Percentiles rank a stretch among this genome's conserved stretches.
Evolutionary conservation across 2,888 invertebrate genomes (phyloP).

Genomic region (Trichacis sp.): DNA sequence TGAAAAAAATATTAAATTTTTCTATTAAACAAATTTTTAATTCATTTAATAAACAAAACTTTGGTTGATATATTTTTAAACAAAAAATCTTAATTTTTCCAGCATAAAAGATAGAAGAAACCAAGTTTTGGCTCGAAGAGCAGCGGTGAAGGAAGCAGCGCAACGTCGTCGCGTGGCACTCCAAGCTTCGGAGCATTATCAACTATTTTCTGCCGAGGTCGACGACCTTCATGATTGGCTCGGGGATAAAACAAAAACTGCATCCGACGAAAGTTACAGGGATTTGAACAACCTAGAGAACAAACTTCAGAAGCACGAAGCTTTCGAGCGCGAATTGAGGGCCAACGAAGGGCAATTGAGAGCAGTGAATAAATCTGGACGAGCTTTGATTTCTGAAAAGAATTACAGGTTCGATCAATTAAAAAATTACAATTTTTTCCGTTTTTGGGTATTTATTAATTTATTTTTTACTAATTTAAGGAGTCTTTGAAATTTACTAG

Average conservation of each 20-base stretch:
- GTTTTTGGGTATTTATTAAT: no score
- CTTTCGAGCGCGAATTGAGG: conserved; percentile 93
- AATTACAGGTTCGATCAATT: conserved; percentile 78
- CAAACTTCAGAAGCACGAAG: conserved; percentile 95
- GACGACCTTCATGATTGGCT: conserved; percentile 93
- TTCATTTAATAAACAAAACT: no score
- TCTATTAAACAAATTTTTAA: no score
- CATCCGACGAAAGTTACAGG: conserved; percentile 92
- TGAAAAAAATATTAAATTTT: no score
- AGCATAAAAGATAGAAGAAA: conserved; percentile 80
- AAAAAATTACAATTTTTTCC: no score
- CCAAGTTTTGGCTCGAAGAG: conserved; percentile 81
- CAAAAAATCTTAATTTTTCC: conserved; percentile 2
- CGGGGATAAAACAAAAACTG: conserved; percentile 89
- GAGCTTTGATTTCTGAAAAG: conserved; percentile 78
- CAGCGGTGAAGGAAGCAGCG: conserved; percentile 80
- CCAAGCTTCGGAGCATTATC: conserved; percentile 88
- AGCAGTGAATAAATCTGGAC: conserved; percentile 85
- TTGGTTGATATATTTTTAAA: no score
- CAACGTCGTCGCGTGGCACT: conserved; percentile 81
- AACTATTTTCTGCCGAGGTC: conserved; percentile 92
- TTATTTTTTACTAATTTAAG: no score
- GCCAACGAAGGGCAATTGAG: conserved; percentile 94
- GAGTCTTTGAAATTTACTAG: no score
- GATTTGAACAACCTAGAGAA: conserved; percentile 90